phyloP scores from a whole-genome alignment of 53 echinoderm and acorn worm genomes.

The Paracentrotus lividus region DNA sequence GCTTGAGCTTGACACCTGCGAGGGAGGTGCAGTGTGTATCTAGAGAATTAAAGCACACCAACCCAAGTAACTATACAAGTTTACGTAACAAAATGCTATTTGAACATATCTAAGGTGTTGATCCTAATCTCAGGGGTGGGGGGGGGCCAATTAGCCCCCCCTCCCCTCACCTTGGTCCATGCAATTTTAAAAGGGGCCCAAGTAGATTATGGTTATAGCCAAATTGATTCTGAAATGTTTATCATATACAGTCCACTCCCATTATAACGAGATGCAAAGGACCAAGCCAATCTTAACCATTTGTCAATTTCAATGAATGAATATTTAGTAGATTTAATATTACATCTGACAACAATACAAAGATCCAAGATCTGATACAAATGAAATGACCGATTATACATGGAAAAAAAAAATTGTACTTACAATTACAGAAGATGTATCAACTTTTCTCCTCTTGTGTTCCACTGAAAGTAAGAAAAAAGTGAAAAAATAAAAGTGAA shows the following conservation, averaged over 20 bases:
- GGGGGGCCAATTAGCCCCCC: too few relatives aligned
- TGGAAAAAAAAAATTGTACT: not conserved
- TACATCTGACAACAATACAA: not conserved
- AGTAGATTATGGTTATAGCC: too few relatives aligned
- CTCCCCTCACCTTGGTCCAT: too few relatives aligned
- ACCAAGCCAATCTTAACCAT: too few relatives aligned
- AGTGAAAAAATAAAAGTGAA: not conserved
- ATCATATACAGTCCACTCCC: too few relatives aligned
- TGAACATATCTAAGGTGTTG: too few relatives aligned
- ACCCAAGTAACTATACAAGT: not conserved
- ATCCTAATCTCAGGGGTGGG: too few relatives aligned
- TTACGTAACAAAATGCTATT: too few relatives aligned
- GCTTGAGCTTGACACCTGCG: slow-evolving; percentile 52
- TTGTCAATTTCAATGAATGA: not conserved
- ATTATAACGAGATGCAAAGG: too few relatives aligned
- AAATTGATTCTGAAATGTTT: too few relatives aligned
- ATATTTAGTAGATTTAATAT: not conserved
- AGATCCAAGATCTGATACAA: not conserved
- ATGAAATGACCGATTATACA: not conserved
- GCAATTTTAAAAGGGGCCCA: too few relatives aligned
- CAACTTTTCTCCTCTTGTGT: slow-evolving; percentile 93
- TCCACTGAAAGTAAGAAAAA: slow-evolving; percentile 77
- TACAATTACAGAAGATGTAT: slow-evolving; percentile 70
- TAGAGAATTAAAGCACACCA: not conserved
- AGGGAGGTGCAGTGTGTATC: not conserved